Evolutionary conservation across 2,888 invertebrate species (phyloP), one percentile per base, ranked within the genome.

Genomic region (Callosobruchus maculatus): DNA sequence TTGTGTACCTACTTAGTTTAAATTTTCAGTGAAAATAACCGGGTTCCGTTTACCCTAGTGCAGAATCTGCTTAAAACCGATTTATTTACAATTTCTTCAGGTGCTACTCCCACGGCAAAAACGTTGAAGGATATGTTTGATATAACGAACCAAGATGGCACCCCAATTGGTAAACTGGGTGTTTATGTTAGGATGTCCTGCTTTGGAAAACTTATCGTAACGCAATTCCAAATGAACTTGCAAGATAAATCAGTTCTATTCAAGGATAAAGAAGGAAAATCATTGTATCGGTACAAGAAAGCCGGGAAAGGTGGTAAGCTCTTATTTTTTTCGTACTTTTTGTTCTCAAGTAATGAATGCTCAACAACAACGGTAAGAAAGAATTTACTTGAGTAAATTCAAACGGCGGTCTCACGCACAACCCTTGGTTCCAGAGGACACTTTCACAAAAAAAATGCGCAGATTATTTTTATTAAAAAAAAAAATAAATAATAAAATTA

Each of bases 121-220:
- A 90, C 91, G 0, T 82, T 92, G 20, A 92, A 92, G 81, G 91
- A 92, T 80, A 87, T 88, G 0, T 92, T 91, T 81, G 88, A 88
- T 70, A 88, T 93, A 18, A 82, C 85, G 0, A 89, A 89, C 49
- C 83, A 88, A 0, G 89, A 88, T 68, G 89, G 72, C 22, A 22
- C 9, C 18, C 67, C 13, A 4, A 89, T 90, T 1, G 92, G 92
- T 4, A 89, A 90, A 77, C 89, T 92, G 18, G 84, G 88, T 0
- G 89, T 92, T 82, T 92, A 91, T 84, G 85, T 92, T 70, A 87
- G 93, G 13, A 89, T 91, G 83, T 91, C 92, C 7, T 92, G 92
- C 80, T 92, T 92, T 79, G 93, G 93, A 0, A 90, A 90, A 80
- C 82, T 90, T 74, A 92, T 93, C 26, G 89, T 92, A 18, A 93